Conservation (phyloP, 2,797 vertebrate species). For the Kryptolebias ocellatus region DNA sequence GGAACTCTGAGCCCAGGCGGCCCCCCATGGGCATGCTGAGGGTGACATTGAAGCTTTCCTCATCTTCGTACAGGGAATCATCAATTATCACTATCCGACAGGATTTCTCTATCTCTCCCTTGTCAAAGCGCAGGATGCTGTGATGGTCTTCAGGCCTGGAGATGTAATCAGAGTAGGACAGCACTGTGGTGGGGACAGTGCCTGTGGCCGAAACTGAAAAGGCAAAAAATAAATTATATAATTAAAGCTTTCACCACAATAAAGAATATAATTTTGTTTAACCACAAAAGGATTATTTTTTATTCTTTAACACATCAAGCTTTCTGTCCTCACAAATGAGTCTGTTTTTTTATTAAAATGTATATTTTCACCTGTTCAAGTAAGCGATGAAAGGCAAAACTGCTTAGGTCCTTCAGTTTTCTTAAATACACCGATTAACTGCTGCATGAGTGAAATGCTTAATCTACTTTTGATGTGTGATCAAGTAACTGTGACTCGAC, state of each 20-base stretch:
- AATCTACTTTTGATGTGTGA: constrained; percentile 6
- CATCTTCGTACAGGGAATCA: constrained; percentile 91
- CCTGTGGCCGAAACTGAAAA: constrained; percentile 83
- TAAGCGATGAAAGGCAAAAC: constrained; percentile 4
- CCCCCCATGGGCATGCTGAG: constrained; percentile 95
- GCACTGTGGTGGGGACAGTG: constrained; percentile 88
- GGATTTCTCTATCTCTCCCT: constrained; percentile 86
- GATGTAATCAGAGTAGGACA: constrained; percentile 98
- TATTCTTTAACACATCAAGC: too few species aligned
- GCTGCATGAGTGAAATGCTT: background rate
- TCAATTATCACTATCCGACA: constrained; percentile 92
- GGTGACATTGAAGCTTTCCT: constrained; percentile 90
- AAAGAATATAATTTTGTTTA: background rate
- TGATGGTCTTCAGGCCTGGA: constrained; percentile 91
- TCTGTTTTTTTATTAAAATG: background rate
- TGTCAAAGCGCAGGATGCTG: constrained; percentile 91
- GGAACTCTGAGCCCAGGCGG: constrained; percentile 84
- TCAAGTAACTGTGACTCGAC: constrained; percentile 3
- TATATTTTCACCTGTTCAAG: background rate
- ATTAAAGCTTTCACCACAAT: constrained; percentile 1
- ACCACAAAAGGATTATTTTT: background rate
- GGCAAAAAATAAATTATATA: constrained; percentile 32
- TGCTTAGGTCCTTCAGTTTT: constrained; percentile 2
- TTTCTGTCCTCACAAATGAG: background rate
- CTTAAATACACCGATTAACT: constrained; percentile 5